Evolutionary conservation across 2,888 invertebrate species (phyloP), one percentile per base, ranked within the genome.

Genomic region (Diloba caeruleocephala): DNA sequence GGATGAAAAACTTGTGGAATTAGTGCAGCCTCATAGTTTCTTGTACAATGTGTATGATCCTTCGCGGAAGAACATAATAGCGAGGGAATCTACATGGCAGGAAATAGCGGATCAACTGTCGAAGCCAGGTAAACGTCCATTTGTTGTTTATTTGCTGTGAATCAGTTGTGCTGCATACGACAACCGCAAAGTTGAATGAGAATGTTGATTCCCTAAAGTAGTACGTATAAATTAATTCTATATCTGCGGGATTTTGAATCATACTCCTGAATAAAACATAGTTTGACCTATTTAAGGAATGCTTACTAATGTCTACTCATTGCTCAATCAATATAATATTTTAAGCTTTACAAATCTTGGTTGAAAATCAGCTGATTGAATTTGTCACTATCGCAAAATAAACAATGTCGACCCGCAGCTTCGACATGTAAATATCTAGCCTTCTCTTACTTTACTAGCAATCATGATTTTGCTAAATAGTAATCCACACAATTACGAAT

Each of bases 21-120:
- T 92, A 74, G 90, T 93, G 59, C 71, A 89, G 68, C 91, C 91
- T n/a, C 85, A 92, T 63, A 63, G 81, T 48, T 84, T 79, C 78
- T 80, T 93, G 55, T 92, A 92, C 59, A 87, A 87, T 74, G 76
- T 84, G 38, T 76, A 80, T 19, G 90, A 90, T 74, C 87, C 90
- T 0, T 89, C 92, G 13, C 82, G 92, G 36, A 92, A 91, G 53
- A 90, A 89, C 59, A 90, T 92, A 59, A 74, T 92, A 66, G 85
- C 87, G 34, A 80, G 90, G 15, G 90, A 90, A 72, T 68, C 78
- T 55, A 90, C 89, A 82, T 93, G 92, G 92, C 84, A 87, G 63
- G 82, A 85, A 77, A 92, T 93, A 80, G 88, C 91, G n/a, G 74
- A 79, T 62, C 75, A 81, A 65, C 69, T 93, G 52, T 69, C 72